Conservation (phyloP, 2,888 invertebrate genomes). For the Cheilosia vernalis region DNA sequence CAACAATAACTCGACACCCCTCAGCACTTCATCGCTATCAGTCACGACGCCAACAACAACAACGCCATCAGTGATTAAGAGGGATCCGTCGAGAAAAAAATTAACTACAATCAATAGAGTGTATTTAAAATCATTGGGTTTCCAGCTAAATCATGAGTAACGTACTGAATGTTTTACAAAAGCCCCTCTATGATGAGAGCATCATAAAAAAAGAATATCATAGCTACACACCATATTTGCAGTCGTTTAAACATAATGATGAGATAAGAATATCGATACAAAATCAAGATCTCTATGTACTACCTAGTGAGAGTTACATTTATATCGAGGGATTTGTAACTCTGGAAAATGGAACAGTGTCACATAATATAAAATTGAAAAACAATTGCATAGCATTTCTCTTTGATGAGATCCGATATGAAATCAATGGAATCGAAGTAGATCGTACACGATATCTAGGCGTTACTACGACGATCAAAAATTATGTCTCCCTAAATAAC, state of each 20-base stretch:
- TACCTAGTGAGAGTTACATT: conserved; percentile 24
- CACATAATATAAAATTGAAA: conserved; percentile 37
- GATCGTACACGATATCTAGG: conserved; percentile 73
- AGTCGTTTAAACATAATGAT: conserved; percentile 57
- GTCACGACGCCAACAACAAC: conserved; percentile 16
- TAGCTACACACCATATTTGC: conserved; percentile 50
- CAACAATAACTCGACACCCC: not conserved
- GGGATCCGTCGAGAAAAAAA: conserved; percentile 4
- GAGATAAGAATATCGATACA: conserved; percentile 63
- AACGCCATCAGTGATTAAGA: not conserved
- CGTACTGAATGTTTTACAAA: conserved; percentile 71
- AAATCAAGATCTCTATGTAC: conserved; percentile 57
- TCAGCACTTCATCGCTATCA: conserved; percentile 2
- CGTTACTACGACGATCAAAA: conserved; percentile 79
- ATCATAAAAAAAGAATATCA: conserved; percentile 55
- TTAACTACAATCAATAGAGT: conserved; percentile 48
- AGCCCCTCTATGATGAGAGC: conserved; percentile 39
- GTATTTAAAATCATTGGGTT: conserved; percentile 56
- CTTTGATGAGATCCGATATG: conserved; percentile 47
- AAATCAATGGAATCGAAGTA: conserved; percentile 42
- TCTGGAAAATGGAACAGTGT: conserved; percentile 33
- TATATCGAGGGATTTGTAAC: conserved; percentile 44
- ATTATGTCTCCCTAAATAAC: conserved; percentile 78
- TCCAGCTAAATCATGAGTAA: conserved; percentile 47
- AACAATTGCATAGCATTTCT: conserved; percentile 39